Conservation (phyloP, 2,113 vertebrate species). For the Oryzias curvinotus region DNA sequence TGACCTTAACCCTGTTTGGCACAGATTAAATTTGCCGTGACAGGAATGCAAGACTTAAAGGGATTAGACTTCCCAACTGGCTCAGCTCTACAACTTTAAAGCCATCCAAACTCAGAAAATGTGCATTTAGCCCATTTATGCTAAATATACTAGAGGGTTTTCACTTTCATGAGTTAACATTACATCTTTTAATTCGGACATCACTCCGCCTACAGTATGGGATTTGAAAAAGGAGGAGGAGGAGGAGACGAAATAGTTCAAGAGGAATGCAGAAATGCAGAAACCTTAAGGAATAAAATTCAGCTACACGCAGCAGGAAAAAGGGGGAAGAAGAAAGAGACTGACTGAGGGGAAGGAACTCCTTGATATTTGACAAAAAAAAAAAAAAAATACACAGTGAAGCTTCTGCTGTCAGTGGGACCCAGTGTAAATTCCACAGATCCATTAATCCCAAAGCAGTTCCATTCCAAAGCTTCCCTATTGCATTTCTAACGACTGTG, state of each 20-base stretch:
- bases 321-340: constrained; percentile 31
- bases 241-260: constrained; percentile 8
- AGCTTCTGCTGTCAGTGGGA: constrained; percentile 56
- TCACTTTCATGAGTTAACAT: constrained; percentile 38
- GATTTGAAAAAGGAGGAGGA: constrained; percentile 38
- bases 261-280: constrained; percentile 27
- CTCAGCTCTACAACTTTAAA: constrained; percentile 8
- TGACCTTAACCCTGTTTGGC: no score
- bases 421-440: constrained; percentile 64
- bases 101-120: constrained; percentile 46
- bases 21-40: no score
- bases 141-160: constrained; percentile 9
- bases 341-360: constrained; percentile 43
- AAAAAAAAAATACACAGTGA: constrained; percentile 53
- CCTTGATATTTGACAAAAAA: constrained; percentile 60
- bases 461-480: constrained; percentile 35
- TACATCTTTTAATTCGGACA: constrained; percentile 57
- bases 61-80: no score
- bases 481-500: background rate
- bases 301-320: constrained; percentile 22
- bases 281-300: constrained; percentile 43
- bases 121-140: constrained; percentile 36
- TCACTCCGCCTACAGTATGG: constrained; percentile 51
- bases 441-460: constrained; percentile 69
- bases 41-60: no score